Evolutionary conservation across 2,113 vertebrate species (phyloP).

Genomic region (Hippolais icterina): DNA sequence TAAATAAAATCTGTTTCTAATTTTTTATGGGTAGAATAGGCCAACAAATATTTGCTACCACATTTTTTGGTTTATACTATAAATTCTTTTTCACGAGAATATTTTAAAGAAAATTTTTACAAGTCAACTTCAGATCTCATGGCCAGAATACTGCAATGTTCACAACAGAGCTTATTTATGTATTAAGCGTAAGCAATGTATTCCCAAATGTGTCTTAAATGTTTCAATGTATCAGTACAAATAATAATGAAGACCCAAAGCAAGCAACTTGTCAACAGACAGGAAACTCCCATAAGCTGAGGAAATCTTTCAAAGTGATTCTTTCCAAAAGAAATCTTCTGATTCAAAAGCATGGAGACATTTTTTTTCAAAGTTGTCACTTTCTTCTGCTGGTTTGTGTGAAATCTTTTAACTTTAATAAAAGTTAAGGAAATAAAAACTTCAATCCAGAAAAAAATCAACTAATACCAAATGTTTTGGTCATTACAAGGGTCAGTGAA

Average conservation of each 20-base stretch:
- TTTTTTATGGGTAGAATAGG: background rate
- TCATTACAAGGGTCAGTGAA: background rate
- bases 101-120: background rate
- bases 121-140: background rate
- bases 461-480: background rate
- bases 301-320: background rate
- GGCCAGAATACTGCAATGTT: background rate
- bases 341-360: background rate
- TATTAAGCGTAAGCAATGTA: background rate
- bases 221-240: background rate
- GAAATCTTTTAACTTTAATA: background rate
- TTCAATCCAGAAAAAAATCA: background rate
- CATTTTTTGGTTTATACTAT: background rate
- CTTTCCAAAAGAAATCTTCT: background rate
- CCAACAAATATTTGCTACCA: background rate
- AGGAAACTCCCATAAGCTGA: background rate
- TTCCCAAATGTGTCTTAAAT: background rate
- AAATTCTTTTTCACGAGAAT: background rate
- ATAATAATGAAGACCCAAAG: background rate
- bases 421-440: background rate
- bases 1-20: background rate
- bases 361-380: background rate
- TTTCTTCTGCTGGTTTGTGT: background rate
- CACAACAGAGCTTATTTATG: background rate
- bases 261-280: rapidly evolving